Evolutionary conservation across 2,888 invertebrate species (phyloP).

Genomic region (Phymatocera aterrima): DNA sequence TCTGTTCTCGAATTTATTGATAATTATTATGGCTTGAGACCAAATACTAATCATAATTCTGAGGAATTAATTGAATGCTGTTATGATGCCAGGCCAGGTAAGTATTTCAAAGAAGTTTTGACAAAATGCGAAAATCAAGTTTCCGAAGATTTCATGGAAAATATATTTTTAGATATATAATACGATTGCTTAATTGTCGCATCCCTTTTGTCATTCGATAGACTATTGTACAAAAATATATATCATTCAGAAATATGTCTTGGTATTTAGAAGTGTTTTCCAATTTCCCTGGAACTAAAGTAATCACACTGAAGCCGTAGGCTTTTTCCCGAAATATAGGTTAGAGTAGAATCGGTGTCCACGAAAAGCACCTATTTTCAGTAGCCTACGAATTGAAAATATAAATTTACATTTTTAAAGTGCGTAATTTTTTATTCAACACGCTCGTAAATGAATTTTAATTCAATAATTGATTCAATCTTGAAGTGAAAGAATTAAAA

Average conservation of each 20-base stretch:
- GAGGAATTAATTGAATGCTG: slow-evolving; percentile 31
- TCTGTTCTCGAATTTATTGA: slow-evolving; percentile 84
- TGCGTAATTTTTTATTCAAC: too few species aligned
- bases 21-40: slow-evolving; percentile 77
- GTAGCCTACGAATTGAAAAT: too few species aligned
- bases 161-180: slow-evolving; percentile 54
- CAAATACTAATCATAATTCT: slow-evolving; percentile 58
- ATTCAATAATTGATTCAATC: too few species aligned
- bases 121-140: slow-evolving; percentile 24
- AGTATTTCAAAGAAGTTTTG: slow-evolving; percentile 27
- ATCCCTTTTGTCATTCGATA: neutral
- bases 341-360: too few species aligned
- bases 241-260: neutral
- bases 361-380: too few species aligned
- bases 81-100: slow-evolving; percentile 34
- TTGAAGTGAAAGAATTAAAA: too few species aligned
- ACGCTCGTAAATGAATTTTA: too few species aligned
- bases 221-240: neutral
- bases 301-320: neutral
- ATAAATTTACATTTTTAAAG: too few species aligned
- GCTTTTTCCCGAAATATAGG: too few species aligned
- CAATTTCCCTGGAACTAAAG: neutral
- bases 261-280: neutral
- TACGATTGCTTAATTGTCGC: neutral
- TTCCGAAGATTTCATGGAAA: slow-evolving; percentile 52